Percentiles rank a stretch among this genome's conserved stretches.
These are phyloP conservation scores for Romanogobio albipinnatus DNA, from an alignment of 2,113 vertebrate species.

Conservation along the genomic window DNA sequence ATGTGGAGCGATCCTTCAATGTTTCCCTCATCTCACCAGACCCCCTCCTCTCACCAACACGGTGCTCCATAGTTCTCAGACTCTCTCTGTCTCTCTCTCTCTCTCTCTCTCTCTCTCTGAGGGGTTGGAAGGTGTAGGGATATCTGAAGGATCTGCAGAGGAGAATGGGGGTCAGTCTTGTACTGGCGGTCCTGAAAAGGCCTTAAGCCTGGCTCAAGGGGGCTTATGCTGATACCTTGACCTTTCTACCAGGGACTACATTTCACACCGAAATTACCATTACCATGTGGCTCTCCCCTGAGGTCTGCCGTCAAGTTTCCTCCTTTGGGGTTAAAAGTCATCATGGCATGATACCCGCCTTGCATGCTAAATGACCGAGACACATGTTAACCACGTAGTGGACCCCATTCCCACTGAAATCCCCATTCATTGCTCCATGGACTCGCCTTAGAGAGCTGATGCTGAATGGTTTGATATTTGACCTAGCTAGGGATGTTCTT, in stretches of 20 bases:
- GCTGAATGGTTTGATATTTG: constrained; percentile 29
- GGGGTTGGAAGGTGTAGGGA: constrained; percentile 38
- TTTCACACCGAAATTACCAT: constrained; percentile 97
- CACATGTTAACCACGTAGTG: constrained; percentile 57
- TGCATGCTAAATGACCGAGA: constrained; percentile 81
- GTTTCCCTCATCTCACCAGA: constrained; percentile 38
- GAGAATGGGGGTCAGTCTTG: constrained; percentile 73
- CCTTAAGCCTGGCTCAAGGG: constrained; percentile 89
- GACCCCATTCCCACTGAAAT: constrained; percentile 34
- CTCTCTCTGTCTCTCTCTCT: not conserved
- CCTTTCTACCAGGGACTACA: constrained; percentile 93
- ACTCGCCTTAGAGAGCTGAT: not conserved
- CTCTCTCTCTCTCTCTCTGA: not conserved
- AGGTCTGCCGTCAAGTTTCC: constrained; percentile 77
- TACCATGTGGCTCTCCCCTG: constrained; percentile 82
- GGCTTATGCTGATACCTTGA: constrained; percentile 94
- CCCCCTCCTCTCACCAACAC: not conserved
- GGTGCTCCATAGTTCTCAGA: constrained; percentile 17
- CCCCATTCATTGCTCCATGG: not conserved
- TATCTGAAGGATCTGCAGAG: constrained; percentile 53
- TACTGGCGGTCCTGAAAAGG: constrained; percentile 80
- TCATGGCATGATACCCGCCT: constrained; percentile 78
- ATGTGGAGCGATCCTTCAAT: constrained; percentile 72
- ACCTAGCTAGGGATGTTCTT: constrained; percentile 4
- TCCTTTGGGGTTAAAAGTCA: constrained; percentile 85